A percentile compares a stretch with the other conserved stretches of the same genome.
These are phyloP conservation scores for Lasioglossum morio DNA, from an alignment of 2,888 invertebrate genomes.

Conservation along the genomic window DNA sequence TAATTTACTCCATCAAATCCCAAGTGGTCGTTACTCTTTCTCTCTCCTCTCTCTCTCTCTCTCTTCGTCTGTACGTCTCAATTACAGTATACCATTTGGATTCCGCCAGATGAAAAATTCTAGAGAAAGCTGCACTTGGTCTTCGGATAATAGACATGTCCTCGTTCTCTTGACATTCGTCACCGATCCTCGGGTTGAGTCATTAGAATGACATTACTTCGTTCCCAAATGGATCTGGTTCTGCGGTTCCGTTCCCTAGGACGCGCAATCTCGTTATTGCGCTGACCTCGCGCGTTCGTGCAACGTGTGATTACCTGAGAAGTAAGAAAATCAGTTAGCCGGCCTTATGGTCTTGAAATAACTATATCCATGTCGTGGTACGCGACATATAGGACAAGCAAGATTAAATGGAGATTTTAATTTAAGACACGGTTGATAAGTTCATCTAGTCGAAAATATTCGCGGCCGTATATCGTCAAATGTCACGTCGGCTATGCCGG, in stretches of 20 bases:
- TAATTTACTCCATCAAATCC: background rate
- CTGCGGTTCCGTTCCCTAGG: background rate
- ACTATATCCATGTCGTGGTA: background rate
- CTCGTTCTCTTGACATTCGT: slow-evolving; percentile 8
- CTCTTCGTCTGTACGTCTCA: background rate
- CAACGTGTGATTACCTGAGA: background rate
- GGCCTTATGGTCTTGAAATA: background rate
- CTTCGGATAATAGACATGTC: slow-evolving; percentile 1
- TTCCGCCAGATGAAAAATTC: background rate
- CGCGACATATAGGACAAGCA: background rate
- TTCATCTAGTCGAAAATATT: background rate
- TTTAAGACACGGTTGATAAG: background rate
- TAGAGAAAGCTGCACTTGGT: slow-evolving; percentile 1
- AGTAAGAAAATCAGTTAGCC: background rate
- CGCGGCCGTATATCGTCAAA: background rate
- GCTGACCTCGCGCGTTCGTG: background rate
- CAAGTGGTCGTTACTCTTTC: background rate
- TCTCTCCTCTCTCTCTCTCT: background rate
- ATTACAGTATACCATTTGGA: background rate
- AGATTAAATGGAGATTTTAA: background rate
- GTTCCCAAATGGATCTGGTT: background rate
- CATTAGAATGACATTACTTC: background rate
- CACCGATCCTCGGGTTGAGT: background rate
- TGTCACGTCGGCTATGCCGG: background rate
- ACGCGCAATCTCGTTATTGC: background rate